A percentile compares a stretch with the other conserved stretches of the same genome.
phyloP scores from a whole-genome alignment of 1,140 invertebrate species.

The Spodoptera litura region DNA sequence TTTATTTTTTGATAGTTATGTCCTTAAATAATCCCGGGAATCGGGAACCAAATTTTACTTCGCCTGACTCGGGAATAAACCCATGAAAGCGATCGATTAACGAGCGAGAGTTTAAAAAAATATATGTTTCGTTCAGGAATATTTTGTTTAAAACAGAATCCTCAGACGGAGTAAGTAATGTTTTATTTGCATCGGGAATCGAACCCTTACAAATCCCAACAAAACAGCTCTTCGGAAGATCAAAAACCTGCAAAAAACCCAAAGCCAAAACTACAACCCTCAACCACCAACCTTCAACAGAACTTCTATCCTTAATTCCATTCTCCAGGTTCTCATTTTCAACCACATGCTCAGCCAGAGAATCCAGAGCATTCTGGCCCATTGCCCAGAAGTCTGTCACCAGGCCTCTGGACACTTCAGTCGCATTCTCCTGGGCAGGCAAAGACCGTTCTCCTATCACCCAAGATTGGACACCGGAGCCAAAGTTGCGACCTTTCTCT shows the following conservation, averaged over 20 bases:
- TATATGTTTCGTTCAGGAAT: too few relatives aligned
- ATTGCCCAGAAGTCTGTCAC: constrained; percentile 68
- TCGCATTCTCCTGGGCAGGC: not conserved
- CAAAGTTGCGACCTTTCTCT: constrained; percentile 68
- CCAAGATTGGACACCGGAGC: constrained; percentile 64
- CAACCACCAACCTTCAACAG: constrained; percentile 74
- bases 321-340: constrained; percentile 72
- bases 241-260: not conserved
- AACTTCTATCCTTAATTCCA: constrained; percentile 71
- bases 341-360: constrained; percentile 72
- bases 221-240: not conserved
- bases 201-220: too few relatives aligned
- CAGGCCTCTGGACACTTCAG: constrained; percentile 60
- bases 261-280: constrained; percentile 20
- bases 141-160: too few relatives aligned
- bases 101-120: too few relatives aligned
- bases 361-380: constrained; percentile 72
- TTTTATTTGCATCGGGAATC: too few relatives aligned
- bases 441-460: constrained; percentile 64
- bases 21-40: too few relatives aligned
- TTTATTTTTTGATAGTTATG: too few relatives aligned
- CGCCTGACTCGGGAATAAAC: too few relatives aligned
- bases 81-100: too few relatives aligned
- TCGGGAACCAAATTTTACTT: too few relatives aligned
- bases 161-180: too few relatives aligned